Base-by-base conservation (phyloP, 2,888 invertebrate genomes). In the Crematogaster levior region DNA sequence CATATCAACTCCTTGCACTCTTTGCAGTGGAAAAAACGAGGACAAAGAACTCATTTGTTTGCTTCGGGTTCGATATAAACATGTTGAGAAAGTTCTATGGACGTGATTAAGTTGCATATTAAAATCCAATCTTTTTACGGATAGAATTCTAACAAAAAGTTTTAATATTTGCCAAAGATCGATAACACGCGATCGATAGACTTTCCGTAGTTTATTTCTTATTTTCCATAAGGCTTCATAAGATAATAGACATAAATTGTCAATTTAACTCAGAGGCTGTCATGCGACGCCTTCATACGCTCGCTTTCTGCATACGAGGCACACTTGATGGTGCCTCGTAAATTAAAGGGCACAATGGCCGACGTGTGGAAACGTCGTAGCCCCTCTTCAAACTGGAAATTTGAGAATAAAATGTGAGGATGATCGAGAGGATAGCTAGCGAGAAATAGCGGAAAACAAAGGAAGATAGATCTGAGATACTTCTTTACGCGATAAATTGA, bases 321-420 rank as follows among this genome's bases (percentile, higher is more conserved):
- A 56, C 34, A 60, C 40, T 79, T 60, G 79, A 79, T 82, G 66
- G 60, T 24, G 65, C 68, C 66, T 82, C 82, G 79, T 82, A 82
- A 82, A 82, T 82, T 82, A 82, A 82, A 60, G 46, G 66, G 21
- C 60, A 79, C 60, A 68, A 79, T 60, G 66, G 79, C 37, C 27
- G 58, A 43, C 58, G 60, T 60, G 60, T 60, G 60, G 43, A 60
- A 77, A 58, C 65, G 66, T 48, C 66, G 65, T 66, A 60, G 27
- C 15, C 58, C 60, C 56, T 82, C 40, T 68, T 58, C 77, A 79
- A 51, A 68, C 65, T 68, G 34, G 77, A 66, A 65, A 82, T 37
- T 53, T 75, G 81, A 74, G 81, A 15, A 75, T 75, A 75, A 56
- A 75, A 74, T 51, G 27, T 53, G 56, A 68, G 48, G 48, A 58